These are phyloP conservation scores for Andrena hattorfiana DNA, from an alignment of 2,888 invertebrate genomes.

Conservation along the genomic window DNA sequence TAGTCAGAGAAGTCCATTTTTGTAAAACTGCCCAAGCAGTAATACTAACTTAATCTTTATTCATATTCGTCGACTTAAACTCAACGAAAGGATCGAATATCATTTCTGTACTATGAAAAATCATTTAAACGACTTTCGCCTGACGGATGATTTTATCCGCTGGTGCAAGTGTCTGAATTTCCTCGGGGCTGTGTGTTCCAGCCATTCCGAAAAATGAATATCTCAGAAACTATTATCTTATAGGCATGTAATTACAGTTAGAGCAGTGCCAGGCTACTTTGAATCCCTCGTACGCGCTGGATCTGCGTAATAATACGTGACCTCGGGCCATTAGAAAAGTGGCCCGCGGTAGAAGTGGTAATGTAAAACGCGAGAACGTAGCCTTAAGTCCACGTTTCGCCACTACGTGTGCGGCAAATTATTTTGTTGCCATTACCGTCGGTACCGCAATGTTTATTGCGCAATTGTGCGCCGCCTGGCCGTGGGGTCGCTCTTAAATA, in stretches of 20 bases:
- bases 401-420: slow-evolving; percentile 60
- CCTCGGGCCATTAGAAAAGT: slow-evolving; percentile 53
- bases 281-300: slow-evolving; percentile 6
- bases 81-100: no score
- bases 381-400: slow-evolving; percentile 48
- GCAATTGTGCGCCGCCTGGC: slow-evolving; percentile 37
- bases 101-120: no score
- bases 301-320: slow-evolving; percentile 50
- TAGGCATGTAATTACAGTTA: background rate
- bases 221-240: no score
- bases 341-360: slow-evolving; percentile 22
- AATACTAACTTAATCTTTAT: no score
- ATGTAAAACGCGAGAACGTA: slow-evolving; percentile 50
- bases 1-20: no score
- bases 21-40: no score
- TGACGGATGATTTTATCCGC: no score
- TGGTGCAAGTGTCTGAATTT: background rate
- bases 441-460: slow-evolving; percentile 67
- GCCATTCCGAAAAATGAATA: no score
- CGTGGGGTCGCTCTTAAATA: slow-evolving; percentile 56
- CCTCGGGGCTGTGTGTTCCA: background rate
- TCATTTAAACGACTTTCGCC: no score
- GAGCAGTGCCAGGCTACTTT: background rate
- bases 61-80: no score
- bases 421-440: slow-evolving; percentile 66